These are phyloP conservation scores for Lepus oiostolus DNA, from an alignment of 2,797 vertebrate genomes.

Conservation along the genomic window DNA sequence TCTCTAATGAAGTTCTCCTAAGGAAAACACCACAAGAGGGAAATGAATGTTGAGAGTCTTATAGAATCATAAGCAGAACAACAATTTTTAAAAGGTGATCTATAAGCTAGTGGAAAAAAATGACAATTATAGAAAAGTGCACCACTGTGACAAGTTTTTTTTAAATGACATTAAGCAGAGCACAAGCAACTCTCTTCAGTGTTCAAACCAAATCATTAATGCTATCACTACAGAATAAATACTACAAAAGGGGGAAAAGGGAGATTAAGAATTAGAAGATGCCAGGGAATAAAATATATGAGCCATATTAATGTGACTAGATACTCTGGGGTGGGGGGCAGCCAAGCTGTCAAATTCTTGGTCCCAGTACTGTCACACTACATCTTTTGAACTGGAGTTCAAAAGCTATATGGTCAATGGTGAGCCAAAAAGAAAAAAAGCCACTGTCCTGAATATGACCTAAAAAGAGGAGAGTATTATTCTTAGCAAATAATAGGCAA, in stretches of 20 bases:
- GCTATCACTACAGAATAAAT: background rate
- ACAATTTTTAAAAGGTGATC: slow-evolving; percentile 28
- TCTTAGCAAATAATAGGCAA: background rate
- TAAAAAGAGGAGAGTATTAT: background rate
- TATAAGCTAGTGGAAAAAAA: background rate
- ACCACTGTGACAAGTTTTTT: background rate
- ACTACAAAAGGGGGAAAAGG: background rate
- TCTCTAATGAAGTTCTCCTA: background rate
- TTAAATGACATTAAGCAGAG: background rate
- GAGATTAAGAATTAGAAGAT: background rate
- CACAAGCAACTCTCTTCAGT: background rate
- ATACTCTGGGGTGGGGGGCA: background rate
- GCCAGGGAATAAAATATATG: background rate
- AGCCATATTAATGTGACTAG: background rate
- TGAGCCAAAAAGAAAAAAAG: background rate
- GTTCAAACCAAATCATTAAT: slow-evolving; percentile 26
- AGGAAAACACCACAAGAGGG: slow-evolving; percentile 22
- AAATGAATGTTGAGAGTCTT: slow-evolving; percentile 32
- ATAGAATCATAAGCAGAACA: slow-evolving; percentile 12
- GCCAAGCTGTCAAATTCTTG: slow-evolving; percentile 7
- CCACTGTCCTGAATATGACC: background rate
- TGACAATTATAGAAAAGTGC: background rate
- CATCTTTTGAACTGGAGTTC: background rate
- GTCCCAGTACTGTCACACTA: background rate
- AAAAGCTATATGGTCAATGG: background rate